These are phyloP conservation scores for Phataginus tricuspis DNA, from an alignment of 2,797 vertebrate species.

Conservation along the genomic window DNA sequence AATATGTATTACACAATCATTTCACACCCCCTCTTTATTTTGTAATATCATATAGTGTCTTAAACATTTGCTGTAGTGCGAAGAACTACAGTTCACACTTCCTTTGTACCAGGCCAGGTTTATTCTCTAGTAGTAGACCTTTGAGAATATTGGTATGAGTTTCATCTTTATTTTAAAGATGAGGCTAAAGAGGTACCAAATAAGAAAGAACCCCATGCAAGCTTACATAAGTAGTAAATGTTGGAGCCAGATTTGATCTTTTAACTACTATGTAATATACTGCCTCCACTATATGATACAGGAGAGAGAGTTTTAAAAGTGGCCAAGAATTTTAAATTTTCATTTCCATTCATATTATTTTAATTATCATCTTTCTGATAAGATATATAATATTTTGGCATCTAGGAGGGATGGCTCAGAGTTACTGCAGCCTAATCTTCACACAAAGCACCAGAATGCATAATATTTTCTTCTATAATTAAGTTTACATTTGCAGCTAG, in stretches of 20 bases:
- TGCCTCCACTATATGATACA: background rate
- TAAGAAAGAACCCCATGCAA: background rate
- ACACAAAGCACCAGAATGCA: background rate
- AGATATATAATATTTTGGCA: background rate
- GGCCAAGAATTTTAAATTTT: background rate
- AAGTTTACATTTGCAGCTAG: background rate
- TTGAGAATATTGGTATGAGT: background rate
- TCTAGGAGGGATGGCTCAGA: background rate
- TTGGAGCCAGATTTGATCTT: background rate
- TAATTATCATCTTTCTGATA: background rate
- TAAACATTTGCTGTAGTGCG: background rate
- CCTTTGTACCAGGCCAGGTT: background rate
- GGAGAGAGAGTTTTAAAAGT: background rate
- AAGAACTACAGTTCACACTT: background rate
- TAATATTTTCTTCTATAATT: background rate
- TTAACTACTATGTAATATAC: background rate
- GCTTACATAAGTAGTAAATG: background rate
- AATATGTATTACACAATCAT: background rate
- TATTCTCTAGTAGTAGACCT: background rate
- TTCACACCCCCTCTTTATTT: background rate
- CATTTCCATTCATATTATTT: conserved; percentile 31
- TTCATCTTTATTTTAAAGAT: background rate
- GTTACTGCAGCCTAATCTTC: background rate
- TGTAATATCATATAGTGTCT: background rate
- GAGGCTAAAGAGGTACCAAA: background rate